phyloP scores from a whole-genome alignment of 2,797 vertebrate genomes.

The Gallirallus australis region DNA sequence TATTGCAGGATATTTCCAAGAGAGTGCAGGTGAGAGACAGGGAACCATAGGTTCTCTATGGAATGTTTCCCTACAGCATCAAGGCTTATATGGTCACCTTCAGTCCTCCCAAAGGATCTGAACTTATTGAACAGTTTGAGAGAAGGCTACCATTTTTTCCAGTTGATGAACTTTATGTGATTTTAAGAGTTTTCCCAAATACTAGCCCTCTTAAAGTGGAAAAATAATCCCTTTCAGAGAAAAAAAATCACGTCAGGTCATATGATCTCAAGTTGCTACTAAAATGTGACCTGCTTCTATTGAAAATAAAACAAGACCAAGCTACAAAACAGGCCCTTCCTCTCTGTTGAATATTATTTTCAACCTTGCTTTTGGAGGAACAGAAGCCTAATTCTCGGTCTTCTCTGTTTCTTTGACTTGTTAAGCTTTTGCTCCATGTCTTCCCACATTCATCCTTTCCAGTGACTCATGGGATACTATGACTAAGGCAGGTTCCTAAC shows the following conservation, averaged over 20 bases:
- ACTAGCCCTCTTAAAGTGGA: background rate
- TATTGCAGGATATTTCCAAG: background rate
- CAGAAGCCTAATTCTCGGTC: background rate
- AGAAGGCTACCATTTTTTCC: background rate
- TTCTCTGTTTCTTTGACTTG: background rate
- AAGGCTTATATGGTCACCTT: background rate
- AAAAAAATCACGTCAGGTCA: background rate
- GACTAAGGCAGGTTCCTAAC: background rate
- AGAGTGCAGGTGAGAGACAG: fast-evolving
- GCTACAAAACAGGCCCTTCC: background rate
- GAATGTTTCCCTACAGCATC: background rate
- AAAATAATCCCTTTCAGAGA: background rate
- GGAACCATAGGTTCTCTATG: background rate
- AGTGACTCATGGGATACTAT: background rate
- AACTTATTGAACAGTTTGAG: background rate
- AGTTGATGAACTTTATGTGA: background rate
- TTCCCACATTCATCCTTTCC: background rate
- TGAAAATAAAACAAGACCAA: background rate
- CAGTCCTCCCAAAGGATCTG: background rate
- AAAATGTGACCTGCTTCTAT: background rate
- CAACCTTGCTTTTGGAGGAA: background rate
- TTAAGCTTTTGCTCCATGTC: background rate
- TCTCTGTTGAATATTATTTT: background rate
- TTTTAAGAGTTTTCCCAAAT: background rate
- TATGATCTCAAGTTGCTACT: background rate